Evolutionary conservation across 2,113 vertebrate genomes (phyloP), one percentile per base, ranked within the genome.

Genomic region (Macrotus californicus): DNA sequence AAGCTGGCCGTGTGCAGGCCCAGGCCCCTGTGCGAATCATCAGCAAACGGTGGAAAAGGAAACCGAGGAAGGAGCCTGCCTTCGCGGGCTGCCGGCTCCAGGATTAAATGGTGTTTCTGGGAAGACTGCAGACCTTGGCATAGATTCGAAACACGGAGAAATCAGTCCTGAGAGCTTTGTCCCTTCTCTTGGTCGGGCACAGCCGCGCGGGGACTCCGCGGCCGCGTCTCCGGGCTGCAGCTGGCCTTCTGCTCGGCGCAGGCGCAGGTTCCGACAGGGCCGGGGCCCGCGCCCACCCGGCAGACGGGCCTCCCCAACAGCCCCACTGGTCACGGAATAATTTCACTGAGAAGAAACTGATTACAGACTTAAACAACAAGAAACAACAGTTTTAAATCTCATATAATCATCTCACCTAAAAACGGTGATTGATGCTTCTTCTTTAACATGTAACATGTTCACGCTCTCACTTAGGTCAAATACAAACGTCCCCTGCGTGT

Each of bases 1-100:
- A 80, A 24, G 87, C 52, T 50, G 14, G 5, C 89, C 96, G 18
- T 59, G 96, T 95, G 95, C 89, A 97, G 95, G 90, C 93, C 80
- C 72, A 41, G n/a, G 48, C 89, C 59, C 95, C 87, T 85, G 36
- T n/a, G 96, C 84, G 95, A 80, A 79, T 54, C 11, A 26, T 94
- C 91, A 87, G 81, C 92, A 84, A 69, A 92, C 92, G 87, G 56
- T 64, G 64, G 91, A 85, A 79, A 48, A 70, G 66, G 87, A 19
- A 77, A 7, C 24, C 12, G 2, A 34, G 59, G 76, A 56, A 10
- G 29, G 39, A 88, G 81, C 14, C 5, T 39, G n/a, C 5, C 3
- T 6, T 54, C 66, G 59, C 66, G 88, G 82, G 88, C 29, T 39
- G 19, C 31, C 26, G 34, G 85, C 80, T 46, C 19, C 0, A 0